These are phyloP conservation scores for Zaprionus vittiger DNA, from an alignment of 1,140 invertebrate genomes.

Conservation along the genomic window DNA sequence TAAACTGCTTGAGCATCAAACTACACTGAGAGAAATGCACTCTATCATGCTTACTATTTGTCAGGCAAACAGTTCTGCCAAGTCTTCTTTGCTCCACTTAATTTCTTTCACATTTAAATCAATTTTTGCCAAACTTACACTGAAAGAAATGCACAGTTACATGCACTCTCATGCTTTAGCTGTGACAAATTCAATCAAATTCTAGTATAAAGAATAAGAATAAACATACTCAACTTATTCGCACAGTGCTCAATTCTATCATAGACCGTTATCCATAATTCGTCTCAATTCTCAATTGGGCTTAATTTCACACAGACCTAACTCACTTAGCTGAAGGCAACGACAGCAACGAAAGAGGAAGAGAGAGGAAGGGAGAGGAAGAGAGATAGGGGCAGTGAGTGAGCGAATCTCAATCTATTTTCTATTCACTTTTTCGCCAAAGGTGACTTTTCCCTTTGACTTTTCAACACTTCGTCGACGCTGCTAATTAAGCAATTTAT, in stretches of 20 bases:
- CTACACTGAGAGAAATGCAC: neutral
- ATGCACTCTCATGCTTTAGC: no score
- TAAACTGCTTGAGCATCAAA: neutral
- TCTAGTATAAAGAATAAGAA: neutral
- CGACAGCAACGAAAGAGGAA: neutral
- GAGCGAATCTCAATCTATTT: neutral
- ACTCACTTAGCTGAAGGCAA: neutral
- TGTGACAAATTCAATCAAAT: no score
- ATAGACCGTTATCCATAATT: neutral
- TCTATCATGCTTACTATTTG: no score
- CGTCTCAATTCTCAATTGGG: neutral
- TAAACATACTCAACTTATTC: neutral
- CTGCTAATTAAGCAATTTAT: slow-evolving; percentile 50
- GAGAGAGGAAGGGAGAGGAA: neutral
- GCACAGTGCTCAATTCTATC: neutral
- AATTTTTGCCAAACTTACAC: no score
- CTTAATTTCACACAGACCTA: slow-evolving; percentile 4
- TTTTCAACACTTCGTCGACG: neutral
- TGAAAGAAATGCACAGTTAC: no score
- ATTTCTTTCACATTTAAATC: no score
- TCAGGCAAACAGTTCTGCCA: no score
- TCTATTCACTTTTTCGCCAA: neutral
- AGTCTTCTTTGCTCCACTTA: no score
- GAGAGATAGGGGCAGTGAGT: neutral
- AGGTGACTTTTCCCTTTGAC: neutral